Conservation (phyloP, 2,797 vertebrate species). For the Intellagama lesueurii region DNA sequence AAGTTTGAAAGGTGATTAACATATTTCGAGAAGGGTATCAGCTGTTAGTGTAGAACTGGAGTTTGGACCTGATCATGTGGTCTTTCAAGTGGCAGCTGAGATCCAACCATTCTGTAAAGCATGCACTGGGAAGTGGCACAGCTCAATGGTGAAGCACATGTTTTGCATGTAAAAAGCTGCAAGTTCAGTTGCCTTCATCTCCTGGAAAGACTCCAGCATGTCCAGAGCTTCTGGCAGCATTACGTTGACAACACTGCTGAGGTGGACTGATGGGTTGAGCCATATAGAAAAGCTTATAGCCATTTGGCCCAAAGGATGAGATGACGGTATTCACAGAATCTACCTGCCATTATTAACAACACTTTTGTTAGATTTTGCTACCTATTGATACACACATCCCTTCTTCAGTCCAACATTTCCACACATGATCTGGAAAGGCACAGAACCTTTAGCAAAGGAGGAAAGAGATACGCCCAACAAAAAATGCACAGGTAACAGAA, state of each 20-base stretch:
- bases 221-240: background rate
- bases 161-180: background rate
- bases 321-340: background rate
- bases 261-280: background rate
- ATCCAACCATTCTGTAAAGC: background rate
- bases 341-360: too few relatives aligned
- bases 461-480: background rate
- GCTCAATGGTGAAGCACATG: background rate
- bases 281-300: background rate
- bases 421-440: background rate
- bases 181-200: background rate
- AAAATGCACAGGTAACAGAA: background rate
- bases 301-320: background rate
- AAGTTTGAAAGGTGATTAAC: slow-evolving; percentile 19
- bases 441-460: background rate
- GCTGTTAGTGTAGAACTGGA: background rate
- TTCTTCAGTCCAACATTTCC: background rate
- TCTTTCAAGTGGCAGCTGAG: background rate
- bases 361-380: background rate
- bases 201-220: background rate
- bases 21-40: background rate
- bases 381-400: too few relatives aligned
- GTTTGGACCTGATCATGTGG: slow-evolving; percentile 9
- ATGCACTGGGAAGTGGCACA: background rate
- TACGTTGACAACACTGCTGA: background rate